phyloP scores from a whole-genome alignment of 2,797 vertebrate genomes.

The Streptopelia turtur region DNA sequence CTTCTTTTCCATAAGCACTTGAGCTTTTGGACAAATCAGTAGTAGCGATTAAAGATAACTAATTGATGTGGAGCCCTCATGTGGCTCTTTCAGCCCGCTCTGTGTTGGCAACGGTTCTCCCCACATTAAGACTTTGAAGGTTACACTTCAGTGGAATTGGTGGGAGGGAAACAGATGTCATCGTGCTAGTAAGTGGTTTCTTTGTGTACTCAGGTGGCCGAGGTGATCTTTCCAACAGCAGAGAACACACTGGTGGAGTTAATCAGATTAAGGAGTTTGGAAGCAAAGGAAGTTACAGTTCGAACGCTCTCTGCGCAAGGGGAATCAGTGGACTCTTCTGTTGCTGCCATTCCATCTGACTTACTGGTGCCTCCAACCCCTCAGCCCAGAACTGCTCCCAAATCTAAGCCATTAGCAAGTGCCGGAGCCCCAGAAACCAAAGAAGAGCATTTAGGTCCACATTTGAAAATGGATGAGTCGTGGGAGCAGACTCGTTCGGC shows the following conservation, averaged over 20 bases:
- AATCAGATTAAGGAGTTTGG: slow-evolving; percentile 87
- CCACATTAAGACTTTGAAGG: background rate
- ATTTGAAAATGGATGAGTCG: slow-evolving; percentile 79
- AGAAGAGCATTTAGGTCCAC: slow-evolving; percentile 86
- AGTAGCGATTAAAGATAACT: no score
- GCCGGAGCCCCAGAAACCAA: slow-evolving; percentile 94
- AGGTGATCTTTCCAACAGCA: slow-evolving; percentile 90
- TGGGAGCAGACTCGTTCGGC: slow-evolving; percentile 88
- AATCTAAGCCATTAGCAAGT: slow-evolving; percentile 91
- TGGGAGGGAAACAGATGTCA: background rate
- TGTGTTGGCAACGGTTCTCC: background rate
- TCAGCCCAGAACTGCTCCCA: slow-evolving; percentile 82
- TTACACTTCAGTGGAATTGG: background rate
- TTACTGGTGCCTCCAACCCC: slow-evolving; percentile 89
- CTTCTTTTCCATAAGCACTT: background rate
- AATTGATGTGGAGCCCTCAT: background rate
- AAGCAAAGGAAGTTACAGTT: slow-evolving; percentile 89
- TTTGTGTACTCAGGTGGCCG: slow-evolving; percentile 86
- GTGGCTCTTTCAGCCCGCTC: background rate
- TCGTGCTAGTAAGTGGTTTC: background rate
- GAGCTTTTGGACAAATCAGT: background rate
- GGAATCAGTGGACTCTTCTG: slow-evolving; percentile 90
- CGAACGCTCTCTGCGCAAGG: slow-evolving; percentile 94
- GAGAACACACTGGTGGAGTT: slow-evolving; percentile 88
- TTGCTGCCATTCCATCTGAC: slow-evolving; percentile 85